Evolutionary conservation across 2,113 vertebrate species (phyloP), one percentile per base, ranked within the genome.

Genomic region (Brevimyrus niger): DNA sequence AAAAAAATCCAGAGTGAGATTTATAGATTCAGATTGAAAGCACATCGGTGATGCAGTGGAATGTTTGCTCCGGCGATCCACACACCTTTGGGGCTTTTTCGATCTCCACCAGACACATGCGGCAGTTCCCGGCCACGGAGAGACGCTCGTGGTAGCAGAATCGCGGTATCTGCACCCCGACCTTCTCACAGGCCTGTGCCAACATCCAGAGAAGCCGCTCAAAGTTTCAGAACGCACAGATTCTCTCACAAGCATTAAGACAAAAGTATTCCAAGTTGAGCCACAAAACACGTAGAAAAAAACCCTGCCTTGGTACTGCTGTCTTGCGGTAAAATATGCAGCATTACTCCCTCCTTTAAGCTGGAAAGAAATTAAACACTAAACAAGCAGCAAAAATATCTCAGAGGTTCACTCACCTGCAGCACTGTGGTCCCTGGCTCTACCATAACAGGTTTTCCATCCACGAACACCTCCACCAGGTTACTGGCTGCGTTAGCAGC

Each of bases 91-190:
- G 97, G 69, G 97, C 97, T 92, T 97, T 97, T 92, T 99, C 98
- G 86, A 99, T 98, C 94, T 99, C 98, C 93, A 99, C 98, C 88
- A 99, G 96, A 94, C 98, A 98, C 98, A 99, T 98, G 87, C 97
- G 96, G 91, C 98, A 99, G 94, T 99, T 99, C 90, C 98, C 98
- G 92, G 98, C 98, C 84, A 99, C 96, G 27, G 98, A 99, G 90
- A 99, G 94, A 23, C 97, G 96, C 91, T 99, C 98, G 13, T 99
- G 98, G 55, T 99, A 99, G 94, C 98, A 99, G 93, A 99, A 99
- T 4, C 97, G 97, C 89, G 98, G 98, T 90, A 99, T 98, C 95
- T 99, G 98, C 92, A 99, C 95, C 86, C 98, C 98, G 92, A 96
- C 97, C 90, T 97, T 97, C 93, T 98, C 98, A 92, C 98, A 99